phyloP scores from a whole-genome alignment of 2,113 vertebrate species.

The Nesogale talazaci region DNA sequence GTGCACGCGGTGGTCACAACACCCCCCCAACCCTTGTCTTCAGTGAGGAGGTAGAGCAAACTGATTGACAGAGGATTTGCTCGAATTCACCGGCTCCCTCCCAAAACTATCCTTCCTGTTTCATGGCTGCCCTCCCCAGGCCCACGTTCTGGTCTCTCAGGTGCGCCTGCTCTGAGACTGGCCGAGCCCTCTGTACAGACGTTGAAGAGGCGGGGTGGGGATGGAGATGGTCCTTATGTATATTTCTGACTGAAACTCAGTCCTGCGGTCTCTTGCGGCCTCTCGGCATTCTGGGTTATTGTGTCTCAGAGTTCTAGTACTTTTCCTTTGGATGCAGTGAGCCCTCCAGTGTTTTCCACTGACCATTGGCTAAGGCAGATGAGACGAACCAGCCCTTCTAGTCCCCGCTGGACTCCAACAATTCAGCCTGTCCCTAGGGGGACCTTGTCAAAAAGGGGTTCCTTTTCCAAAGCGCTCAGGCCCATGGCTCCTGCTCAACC shows the following conservation, averaged over 20 bases:
- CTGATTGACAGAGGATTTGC: neutral
- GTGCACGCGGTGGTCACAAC: neutral
- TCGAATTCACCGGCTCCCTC: neutral
- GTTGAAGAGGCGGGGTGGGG: fast-evolving
- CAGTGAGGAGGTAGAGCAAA: neutral
- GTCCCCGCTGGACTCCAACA: neutral
- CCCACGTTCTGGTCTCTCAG: neutral
- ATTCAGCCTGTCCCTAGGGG: neutral
- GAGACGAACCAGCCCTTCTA: neutral
- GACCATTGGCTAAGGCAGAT: neutral
- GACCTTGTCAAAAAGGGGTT: neutral
- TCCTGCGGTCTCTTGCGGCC: neutral
- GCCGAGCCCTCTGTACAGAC: no score
- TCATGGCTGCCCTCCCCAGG: neutral
- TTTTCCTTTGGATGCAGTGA: neutral
- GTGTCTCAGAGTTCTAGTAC: neutral
- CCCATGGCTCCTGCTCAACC: neutral
- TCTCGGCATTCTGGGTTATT: neutral
- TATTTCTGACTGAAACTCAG: neutral
- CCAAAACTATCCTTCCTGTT: neutral
- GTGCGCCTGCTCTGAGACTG: neutral
- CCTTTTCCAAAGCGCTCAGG: neutral
- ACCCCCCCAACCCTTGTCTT: neutral
- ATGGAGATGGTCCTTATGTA: fast-evolving
- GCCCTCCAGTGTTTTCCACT: neutral